phyloP scores from a whole-genome alignment of 1,140 invertebrate species.

The Adoxophyes honmai region DNA sequence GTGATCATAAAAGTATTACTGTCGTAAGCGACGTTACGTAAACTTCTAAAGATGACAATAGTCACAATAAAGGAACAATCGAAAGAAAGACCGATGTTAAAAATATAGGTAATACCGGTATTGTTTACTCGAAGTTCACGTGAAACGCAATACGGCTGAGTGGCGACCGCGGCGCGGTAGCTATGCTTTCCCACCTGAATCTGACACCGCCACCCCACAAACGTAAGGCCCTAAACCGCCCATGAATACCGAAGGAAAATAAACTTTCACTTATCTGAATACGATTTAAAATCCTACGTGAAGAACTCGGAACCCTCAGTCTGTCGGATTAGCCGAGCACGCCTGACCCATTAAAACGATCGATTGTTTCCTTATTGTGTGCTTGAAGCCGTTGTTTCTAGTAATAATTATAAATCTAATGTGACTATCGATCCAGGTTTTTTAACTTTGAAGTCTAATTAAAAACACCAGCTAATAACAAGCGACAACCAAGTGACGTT shows the following conservation, averaged over 20 bases:
- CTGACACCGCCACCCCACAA: constrained; percentile 53
- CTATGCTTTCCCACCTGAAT: constrained; percentile 74
- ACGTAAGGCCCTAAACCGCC: constrained; percentile 39
- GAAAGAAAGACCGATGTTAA: background rate
- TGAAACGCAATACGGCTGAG: constrained; percentile 67
- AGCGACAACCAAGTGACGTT: too few relatives aligned
- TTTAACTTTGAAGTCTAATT: too few relatives aligned
- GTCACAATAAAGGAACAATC: constrained; percentile 4
- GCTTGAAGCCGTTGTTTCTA: constrained; percentile 38
- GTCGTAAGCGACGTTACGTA: too few relatives aligned
- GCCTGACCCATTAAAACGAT: constrained; percentile 75
- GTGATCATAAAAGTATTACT: too few relatives aligned
- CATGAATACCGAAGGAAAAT: constrained; percentile 31
- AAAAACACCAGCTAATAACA: too few relatives aligned
- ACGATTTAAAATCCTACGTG: constrained; percentile 51
- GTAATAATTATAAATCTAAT: constrained; percentile 42
- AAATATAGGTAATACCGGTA: constrained; percentile 26
- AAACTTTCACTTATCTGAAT: constrained; percentile 40
- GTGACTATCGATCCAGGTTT: constrained; percentile 16
- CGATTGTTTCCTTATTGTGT: constrained; percentile 75
- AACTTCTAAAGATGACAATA: too few relatives aligned
- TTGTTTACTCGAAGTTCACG: constrained; percentile 54
- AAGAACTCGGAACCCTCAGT: constrained; percentile 44
- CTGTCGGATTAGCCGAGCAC: constrained; percentile 65
- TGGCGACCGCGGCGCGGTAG: constrained; percentile 65